Base-by-base conservation (phyloP, 1,140 invertebrate genomes). In the Lucilia sericata region DNA sequence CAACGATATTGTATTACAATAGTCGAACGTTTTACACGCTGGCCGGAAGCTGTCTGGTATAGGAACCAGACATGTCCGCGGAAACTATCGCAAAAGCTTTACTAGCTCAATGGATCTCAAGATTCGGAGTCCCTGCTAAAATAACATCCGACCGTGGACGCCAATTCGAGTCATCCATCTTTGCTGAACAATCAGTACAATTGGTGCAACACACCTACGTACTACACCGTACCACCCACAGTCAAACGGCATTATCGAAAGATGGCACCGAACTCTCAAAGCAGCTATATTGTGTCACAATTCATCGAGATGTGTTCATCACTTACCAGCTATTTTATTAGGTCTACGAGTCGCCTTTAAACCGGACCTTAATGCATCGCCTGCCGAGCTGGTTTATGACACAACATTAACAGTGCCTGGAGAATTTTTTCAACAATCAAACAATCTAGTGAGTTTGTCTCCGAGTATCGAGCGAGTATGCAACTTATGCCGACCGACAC, bases 81-180 rank as follows among this genome's bases (percentile, higher is more conserved):
- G 80, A 74, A 65, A 36, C 25, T 1, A 47, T 85, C 51, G 85
- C 84, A 7, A 60, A 83, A 51, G 87, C 88, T 8, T 83, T 92
- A 55, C 70, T 90, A 55, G 13, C 75, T 14, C 36, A 83, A 36
- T 92, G 91, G 91, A 86, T 92, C 10, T 80, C 87, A 10, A 74
- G 88, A n/a, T 91, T 88, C 85, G 82, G 47, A 60, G 76, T 74
- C 87, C 91, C 91, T 7, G 2, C 21, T 0, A 65, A 42, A 21
- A 88, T 92, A 13, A n/a, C n/a, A n/a, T n/a, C n/a, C n/a, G n/a
- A n/a, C n/a, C n/a, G n/a, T n/a, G n/a, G n/a, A n/a, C n/a, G 82
- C 36, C 87, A 91, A 75, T 91, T 92, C 81, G 85, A 89, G 34
- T 85, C 87, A 0, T n/a, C 84, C 7, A 14, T 88, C 0, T 88